Conservation (phyloP, 2,113 vertebrate species). For the Gyps fulvus region DNA sequence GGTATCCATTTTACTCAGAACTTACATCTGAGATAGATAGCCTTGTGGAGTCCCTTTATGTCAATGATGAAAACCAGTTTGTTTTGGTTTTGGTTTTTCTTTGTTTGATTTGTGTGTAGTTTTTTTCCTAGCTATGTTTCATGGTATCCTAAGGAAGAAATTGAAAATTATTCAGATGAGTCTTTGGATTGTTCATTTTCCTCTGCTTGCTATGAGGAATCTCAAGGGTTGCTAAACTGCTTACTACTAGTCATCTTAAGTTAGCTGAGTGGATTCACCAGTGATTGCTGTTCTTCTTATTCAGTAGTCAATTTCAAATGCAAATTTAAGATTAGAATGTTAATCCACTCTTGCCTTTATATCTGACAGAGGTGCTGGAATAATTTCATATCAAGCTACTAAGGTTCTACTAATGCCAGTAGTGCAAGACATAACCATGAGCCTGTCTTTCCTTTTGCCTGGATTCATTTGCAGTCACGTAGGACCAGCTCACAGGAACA, state of each 20-base stretch:
- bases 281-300: neutral
- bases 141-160: neutral
- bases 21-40: neutral
- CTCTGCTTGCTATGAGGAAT: neutral
- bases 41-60: neutral
- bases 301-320: neutral
- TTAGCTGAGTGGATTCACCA: neutral
- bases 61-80: neutral
- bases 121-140: neutral
- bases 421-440: neutral
- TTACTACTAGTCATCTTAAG: neutral
- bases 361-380: neutral
- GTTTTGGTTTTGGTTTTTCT: neutral
- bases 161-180: neutral
- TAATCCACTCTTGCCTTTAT: neutral
- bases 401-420: neutral
- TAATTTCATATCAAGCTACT: neutral
- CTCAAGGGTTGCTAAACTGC: neutral
- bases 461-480: neutral
- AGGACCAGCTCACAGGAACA: neutral
- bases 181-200: neutral
- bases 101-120: neutral
- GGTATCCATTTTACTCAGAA: neutral
- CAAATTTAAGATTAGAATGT: neutral
- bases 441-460: neutral